Conservation (phyloP, 2,797 vertebrate species). For the Lagorchestes hirsutus region DNA sequence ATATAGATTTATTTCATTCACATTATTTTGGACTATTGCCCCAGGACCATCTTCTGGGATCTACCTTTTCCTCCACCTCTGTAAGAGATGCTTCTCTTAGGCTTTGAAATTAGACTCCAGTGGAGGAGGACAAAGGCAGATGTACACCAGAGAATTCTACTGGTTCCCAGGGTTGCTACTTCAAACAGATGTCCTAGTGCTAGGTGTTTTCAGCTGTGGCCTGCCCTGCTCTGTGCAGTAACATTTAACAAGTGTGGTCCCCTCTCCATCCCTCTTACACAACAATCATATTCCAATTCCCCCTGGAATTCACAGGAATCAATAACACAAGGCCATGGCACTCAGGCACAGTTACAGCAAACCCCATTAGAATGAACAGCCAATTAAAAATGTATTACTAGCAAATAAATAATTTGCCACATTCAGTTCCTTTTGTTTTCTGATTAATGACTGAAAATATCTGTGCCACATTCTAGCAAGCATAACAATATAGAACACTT, state of each 20-base stretch:
- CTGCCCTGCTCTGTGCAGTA: neutral
- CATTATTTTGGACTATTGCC: neutral
- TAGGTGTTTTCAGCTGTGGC: neutral
- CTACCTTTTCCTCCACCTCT: neutral
- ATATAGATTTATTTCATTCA: neutral
- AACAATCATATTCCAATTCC: neutral
- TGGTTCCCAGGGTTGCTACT: neutral
- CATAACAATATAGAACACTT: neutral
- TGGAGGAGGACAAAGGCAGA: neutral
- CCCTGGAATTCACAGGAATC: neutral
- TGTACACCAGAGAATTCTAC: too few species aligned
- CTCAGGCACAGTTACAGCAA: neutral
- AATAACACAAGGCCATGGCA: neutral
- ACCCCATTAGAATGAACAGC: constrained; percentile 15
- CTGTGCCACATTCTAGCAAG: neutral
- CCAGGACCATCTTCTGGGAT: neutral
- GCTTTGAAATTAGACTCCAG: neutral
- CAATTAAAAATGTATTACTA: constrained; percentile 21
- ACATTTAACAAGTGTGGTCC: neutral
- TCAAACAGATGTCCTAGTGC: neutral
- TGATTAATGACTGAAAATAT: constrained; percentile 7
- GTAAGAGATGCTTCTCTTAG: neutral
- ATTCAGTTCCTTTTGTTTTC: constrained; percentile 9
- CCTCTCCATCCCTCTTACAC: neutral
- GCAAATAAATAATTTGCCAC: constrained; percentile 22